Evolutionary conservation across 2,888 invertebrate species (phyloP).

Genomic region (Timema podura): DNA sequence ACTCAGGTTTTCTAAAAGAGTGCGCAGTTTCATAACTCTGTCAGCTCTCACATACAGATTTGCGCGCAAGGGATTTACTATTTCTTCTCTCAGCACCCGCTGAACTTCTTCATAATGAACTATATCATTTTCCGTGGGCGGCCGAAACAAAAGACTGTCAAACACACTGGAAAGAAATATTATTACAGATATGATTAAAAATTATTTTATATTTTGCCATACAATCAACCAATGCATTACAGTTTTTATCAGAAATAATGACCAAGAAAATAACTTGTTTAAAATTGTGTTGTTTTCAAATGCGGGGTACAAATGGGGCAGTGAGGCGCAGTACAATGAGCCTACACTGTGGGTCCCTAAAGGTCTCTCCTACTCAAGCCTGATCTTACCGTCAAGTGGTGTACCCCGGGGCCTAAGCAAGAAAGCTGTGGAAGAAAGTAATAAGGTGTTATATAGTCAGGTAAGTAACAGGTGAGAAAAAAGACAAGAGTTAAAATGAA

Average conservation of each 20-base stretch:
- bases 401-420: too few relatives aligned
- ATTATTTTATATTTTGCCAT: background rate
- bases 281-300: background rate
- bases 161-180: constrained; percentile 62
- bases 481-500: too few relatives aligned
- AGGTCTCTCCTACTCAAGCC: too few relatives aligned
- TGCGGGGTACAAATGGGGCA: background rate
- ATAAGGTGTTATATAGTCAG: too few relatives aligned
- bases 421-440: too few relatives aligned
- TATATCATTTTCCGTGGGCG: constrained; percentile 51
- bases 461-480: too few relatives aligned
- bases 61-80: constrained; percentile 90
- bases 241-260: background rate
- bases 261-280: background rate
- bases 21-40: constrained; percentile 88
- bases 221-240: background rate
- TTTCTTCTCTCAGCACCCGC: constrained; percentile 86
- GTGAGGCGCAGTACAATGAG: background rate
- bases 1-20: constrained; percentile 80
- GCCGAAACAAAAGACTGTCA: constrained; percentile 79
- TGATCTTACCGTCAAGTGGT: too few relatives aligned
- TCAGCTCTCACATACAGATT: constrained; percentile 92
- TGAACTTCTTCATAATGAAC: constrained; percentile 66
- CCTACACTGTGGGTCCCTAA: too few relatives aligned
- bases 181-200: background rate